A percentile compares a stretch with the other conserved stretches of the same genome.
These are phyloP conservation scores for Terebella lapidaria DNA, from an alignment of 2,888 invertebrate genomes.

Conservation along the genomic window DNA sequence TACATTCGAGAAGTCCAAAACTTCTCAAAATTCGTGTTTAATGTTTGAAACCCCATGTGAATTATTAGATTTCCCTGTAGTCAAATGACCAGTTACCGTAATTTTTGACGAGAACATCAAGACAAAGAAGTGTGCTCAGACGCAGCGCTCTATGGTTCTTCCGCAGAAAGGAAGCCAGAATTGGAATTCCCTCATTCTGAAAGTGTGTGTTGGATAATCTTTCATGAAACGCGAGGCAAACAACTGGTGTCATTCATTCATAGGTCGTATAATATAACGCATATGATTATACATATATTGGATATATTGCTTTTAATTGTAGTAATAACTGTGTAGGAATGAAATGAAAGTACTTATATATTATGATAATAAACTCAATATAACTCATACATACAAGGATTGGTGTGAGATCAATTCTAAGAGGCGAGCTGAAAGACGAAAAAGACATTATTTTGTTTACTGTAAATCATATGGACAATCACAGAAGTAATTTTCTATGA, in stretches of 20 bases:
- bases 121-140: conserved; percentile 78
- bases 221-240: neutral
- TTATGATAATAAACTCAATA: no score
- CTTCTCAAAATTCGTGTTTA: neutral
- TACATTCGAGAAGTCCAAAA: neutral
- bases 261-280: no score
- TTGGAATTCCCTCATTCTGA: conserved; percentile 80
- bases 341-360: no score
- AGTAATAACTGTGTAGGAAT: no score
- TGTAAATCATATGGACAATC: neutral
- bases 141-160: conserved; percentile 96
- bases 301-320: no score
- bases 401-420: conserved; percentile 76
- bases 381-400: conserved; percentile 70
- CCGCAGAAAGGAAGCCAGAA: conserved; percentile 85
- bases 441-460: neutral
- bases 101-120: conserved; percentile 85
- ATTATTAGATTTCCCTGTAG: no score
- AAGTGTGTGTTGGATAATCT: no score
- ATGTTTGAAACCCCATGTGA: no score
- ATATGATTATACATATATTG: no score
- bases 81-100: conserved; percentile 66
- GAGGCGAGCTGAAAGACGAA: conserved; percentile 56
- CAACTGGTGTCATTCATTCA: no score
- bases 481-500: neutral